Conservation (phyloP, 2,888 invertebrate genomes). For the Strigamia maritima region DNA sequence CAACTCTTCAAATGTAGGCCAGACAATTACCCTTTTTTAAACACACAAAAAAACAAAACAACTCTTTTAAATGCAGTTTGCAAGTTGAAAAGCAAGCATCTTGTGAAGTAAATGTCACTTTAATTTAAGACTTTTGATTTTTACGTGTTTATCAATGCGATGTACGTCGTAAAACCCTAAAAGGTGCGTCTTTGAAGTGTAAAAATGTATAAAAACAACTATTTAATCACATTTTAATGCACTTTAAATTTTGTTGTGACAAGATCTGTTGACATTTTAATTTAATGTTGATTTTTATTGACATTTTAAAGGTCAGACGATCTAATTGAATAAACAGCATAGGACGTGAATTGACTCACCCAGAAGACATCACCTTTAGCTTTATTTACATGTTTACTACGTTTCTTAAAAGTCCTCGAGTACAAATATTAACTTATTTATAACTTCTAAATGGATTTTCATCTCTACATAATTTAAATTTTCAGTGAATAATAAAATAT, state of each 20-base stretch:
- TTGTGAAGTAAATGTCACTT: constrained; percentile 6
- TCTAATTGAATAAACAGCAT: not conserved
- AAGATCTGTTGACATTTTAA: not conserved
- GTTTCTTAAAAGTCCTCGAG: not conserved
- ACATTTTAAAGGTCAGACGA: not conserved
- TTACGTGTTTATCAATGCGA: not conserved
- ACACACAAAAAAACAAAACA: constrained; percentile 11
- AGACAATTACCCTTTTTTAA: constrained; percentile 5
- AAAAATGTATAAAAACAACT: not conserved
- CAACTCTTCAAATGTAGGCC: constrained; percentile 18
- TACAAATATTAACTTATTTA: not conserved
- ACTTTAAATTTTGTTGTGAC: not conserved
- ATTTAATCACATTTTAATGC: not conserved
- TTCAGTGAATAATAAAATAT: not conserved
- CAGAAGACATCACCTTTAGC: not conserved
- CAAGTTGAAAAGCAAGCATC: constrained; percentile 4
- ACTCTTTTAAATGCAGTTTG: constrained; percentile 17
- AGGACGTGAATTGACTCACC: not conserved
- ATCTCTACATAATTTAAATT: constrained; percentile 9
- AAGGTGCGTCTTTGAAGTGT: not conserved
- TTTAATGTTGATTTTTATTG: constrained; percentile 13
- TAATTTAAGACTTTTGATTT: constrained; percentile 7
- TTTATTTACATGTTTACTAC: not conserved
- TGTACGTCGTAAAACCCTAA: not conserved
- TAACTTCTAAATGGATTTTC: not conserved